Evolutionary conservation across 2,797 vertebrate species (phyloP), one percentile per base, ranked within the genome.

Genomic region (Molothrus aeneus): DNA sequence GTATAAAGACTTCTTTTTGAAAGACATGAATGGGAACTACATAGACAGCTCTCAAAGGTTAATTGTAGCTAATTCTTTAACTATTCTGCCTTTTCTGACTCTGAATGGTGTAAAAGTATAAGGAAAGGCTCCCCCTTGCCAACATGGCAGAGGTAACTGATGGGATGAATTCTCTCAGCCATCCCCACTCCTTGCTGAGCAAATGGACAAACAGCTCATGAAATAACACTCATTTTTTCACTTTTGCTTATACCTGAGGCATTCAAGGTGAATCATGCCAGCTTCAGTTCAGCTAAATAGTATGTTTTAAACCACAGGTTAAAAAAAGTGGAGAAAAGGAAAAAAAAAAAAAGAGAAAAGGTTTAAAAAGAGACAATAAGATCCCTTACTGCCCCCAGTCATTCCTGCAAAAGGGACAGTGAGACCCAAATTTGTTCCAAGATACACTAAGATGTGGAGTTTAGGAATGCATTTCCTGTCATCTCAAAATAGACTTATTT

Each of bases 11-110:
- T 34, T 17, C 10, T 40, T 69, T 74, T 47, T 48, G 8, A 32
- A 45, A 84, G 36, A 45, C 36, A 3, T 34, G 60, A 43, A 50
- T 28, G 8, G 11, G 26, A 89, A 68, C 80, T 70, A 61, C 32
- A 90, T 2, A 54, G 79, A 57, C 66, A 92, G 19, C 24, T 87
- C 81, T 91, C 64, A 87, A 89, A 93, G 74, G 74, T 91, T 91
- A 92, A 85, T 64, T 87, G 64, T 64, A 89, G 60, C 14, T 80
- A 32, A 92, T 74, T 87, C 42, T 11, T 71, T 57, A 77, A 75
- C 25, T 60, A 17, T 45, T 74, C 57, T 10, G 13, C 26, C 31
- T 87, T 47, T 90, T 65, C 51, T 51, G 31, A 77, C 48, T 50
- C 29, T 40, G n/a, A 73, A 25, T 3, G 1, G 54, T n/a, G 17